Conservation (phyloP, 2,888 invertebrate genomes). For the Rhimphoctona megacephalus region DNA sequence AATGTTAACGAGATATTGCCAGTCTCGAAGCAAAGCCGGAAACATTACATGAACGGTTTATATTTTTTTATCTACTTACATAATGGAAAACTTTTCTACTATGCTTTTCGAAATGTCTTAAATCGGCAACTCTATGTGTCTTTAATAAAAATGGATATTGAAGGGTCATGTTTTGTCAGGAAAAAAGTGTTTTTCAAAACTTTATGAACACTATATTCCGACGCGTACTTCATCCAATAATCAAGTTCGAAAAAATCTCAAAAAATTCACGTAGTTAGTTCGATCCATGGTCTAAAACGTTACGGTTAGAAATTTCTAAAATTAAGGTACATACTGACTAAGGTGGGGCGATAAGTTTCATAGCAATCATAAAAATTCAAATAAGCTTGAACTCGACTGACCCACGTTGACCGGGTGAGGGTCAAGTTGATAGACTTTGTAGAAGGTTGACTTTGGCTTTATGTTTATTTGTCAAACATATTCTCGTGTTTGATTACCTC, state of each 20-base stretch:
- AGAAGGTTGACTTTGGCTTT: too few species aligned
- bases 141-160: not conserved
- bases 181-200: not conserved
- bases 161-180: not conserved
- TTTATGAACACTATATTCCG: not conserved
- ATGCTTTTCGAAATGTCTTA: not conserved
- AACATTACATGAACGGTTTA: not conserved
- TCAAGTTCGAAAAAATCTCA: not conserved
- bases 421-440: too few species aligned
- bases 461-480: not conserved
- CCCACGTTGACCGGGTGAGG: too few species aligned
- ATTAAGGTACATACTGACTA: too few species aligned
- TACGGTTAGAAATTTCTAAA: too few species aligned
- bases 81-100: not conserved
- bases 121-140: not conserved
- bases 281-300: not conserved
- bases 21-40: not conserved
- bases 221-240: not conserved
- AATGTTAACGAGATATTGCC: slow-evolving; percentile 12
- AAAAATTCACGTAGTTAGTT: not conserved
- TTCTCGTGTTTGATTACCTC: not conserved
- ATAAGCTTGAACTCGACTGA: too few species aligned
- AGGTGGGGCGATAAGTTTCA: too few species aligned
- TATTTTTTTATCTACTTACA: not conserved
- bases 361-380: too few species aligned